Evolutionary conservation across 1,140 invertebrate genomes (phyloP).

Genomic region (Bactericera cockerelli): DNA sequence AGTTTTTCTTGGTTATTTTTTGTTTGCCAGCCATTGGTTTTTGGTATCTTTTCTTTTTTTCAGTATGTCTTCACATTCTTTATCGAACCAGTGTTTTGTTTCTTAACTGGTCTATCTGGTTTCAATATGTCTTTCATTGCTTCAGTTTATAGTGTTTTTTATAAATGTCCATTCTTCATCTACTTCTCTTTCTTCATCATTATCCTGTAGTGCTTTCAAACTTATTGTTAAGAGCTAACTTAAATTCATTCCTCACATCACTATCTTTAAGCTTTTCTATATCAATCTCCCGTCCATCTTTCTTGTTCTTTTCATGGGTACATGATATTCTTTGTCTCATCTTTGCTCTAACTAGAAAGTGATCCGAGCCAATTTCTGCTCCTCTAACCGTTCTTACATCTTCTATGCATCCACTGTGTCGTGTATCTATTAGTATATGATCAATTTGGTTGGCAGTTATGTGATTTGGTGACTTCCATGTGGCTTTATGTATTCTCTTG

Average conservation of each 20-base stretch:
- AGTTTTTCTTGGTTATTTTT: constrained; percentile 8
- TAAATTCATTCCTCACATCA: background rate
- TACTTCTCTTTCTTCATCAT: constrained; percentile 1
- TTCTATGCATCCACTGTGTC: background rate
- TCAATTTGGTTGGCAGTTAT: constrained; percentile 18
- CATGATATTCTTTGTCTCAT: constrained; percentile 11
- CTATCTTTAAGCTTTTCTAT: background rate
- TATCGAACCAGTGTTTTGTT: constrained; percentile 17
- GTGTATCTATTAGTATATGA: constrained; percentile 17
- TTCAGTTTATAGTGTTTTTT: background rate
- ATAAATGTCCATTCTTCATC: background rate
- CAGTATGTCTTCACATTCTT: constrained; percentile 12
- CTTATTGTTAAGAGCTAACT: background rate
- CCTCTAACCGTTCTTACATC: constrained; percentile 17
- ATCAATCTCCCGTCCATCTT: background rate
- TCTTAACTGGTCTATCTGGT: constrained; percentile 10
- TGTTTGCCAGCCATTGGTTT: constrained; percentile 1
- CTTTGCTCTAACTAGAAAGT: constrained; percentile 16
- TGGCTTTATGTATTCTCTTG: constrained; percentile 19
- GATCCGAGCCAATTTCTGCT: constrained; percentile 17
- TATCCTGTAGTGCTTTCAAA: background rate
- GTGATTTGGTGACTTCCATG: constrained; percentile 18
- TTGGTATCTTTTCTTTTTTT: constrained; percentile 11
- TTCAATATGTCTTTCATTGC: constrained; percentile 7
- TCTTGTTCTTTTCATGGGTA: background rate